Conservation (phyloP, 2,797 vertebrate species). For the Spondyliosoma cantharus region DNA sequence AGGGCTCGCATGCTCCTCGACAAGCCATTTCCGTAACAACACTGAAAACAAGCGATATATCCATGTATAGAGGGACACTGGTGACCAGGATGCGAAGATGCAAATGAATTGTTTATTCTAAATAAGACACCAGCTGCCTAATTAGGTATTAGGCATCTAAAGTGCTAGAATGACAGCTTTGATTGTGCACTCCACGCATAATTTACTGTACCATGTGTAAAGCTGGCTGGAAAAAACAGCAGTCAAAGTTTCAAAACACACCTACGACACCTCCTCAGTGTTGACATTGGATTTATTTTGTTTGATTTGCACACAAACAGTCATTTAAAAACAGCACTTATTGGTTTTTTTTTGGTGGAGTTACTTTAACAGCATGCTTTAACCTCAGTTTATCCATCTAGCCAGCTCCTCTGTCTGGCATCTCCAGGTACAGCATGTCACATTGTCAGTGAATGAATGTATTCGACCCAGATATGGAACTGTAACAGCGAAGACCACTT, state of each 20-base stretch:
- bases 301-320: not conserved
- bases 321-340: not conserved
- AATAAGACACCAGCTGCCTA: not conserved
- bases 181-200: not conserved
- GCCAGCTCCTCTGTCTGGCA: not conserved
- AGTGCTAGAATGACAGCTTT: slow-evolving; percentile 1
- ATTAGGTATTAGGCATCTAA: not conserved
- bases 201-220: not conserved
- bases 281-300: not conserved
- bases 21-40: slow-evolving; percentile 29
- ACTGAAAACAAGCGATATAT: slow-evolving; percentile 6
- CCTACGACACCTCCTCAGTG: not conserved
- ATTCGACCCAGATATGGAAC: too few species aligned
- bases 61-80: not conserved
- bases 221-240: slow-evolving; percentile 6
- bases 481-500: slow-evolving; percentile 15
- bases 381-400: not conserved
- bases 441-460: slow-evolving; percentile 4
- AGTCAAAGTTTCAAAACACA: not conserved
- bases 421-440: not conserved
- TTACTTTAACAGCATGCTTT: not conserved
- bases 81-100: not conserved
- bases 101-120: slow-evolving; percentile 10
- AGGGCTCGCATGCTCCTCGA: slow-evolving; percentile 28
- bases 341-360: not conserved